A percentile compares a stretch with the other conserved stretches of the same genome.
Conservation (phyloP, 1,140 invertebrate genomes). For the Neodiprion virginianus region DNA sequence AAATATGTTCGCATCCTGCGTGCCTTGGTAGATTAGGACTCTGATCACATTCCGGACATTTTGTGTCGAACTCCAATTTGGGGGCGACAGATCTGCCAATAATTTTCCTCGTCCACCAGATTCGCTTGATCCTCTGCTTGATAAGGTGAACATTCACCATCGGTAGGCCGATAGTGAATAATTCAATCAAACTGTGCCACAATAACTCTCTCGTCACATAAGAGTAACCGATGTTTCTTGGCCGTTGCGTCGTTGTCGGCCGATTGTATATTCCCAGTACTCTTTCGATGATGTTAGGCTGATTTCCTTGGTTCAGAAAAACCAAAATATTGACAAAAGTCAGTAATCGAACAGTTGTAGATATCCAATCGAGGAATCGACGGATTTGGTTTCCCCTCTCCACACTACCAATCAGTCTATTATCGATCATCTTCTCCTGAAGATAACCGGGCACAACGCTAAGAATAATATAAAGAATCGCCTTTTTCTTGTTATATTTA, state of each 20-base stretch:
- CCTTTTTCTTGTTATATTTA: conserved; percentile 45
- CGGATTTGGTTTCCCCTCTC: conserved; percentile 16
- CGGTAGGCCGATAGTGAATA: conserved; percentile 51
- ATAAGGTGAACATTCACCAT: conserved; percentile 53
- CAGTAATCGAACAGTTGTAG: conserved; percentile 39
- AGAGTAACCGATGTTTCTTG: conserved; percentile 56
- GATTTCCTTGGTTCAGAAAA: conserved; percentile 51
- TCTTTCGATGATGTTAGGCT: conserved; percentile 48
- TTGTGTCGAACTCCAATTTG: conserved; percentile 37
- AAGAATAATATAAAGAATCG: conserved; percentile 46
- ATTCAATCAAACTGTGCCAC: conserved; percentile 56
- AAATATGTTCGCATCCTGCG: conserved; percentile 55
- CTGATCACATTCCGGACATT: conserved; percentile 51
- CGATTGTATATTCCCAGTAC: conserved; percentile 47
- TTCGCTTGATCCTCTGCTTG: conserved; percentile 38
- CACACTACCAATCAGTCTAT: conserved; percentile 9
- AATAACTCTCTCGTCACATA: conserved; percentile 60
- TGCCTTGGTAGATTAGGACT: conserved; percentile 51
- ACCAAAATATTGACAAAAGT: conserved; percentile 50
- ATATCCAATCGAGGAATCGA: conserved; percentile 36
- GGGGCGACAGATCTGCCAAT: conserved; percentile 5
- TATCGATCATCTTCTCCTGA: conserved; percentile 39
- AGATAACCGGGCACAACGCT: conserved; percentile 47
- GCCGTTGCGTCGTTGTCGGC: conserved; percentile 38
- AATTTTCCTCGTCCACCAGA: conserved; percentile 32